Conservation (phyloP, 2,888 invertebrate species). For the Ennomos erosarius region DNA sequence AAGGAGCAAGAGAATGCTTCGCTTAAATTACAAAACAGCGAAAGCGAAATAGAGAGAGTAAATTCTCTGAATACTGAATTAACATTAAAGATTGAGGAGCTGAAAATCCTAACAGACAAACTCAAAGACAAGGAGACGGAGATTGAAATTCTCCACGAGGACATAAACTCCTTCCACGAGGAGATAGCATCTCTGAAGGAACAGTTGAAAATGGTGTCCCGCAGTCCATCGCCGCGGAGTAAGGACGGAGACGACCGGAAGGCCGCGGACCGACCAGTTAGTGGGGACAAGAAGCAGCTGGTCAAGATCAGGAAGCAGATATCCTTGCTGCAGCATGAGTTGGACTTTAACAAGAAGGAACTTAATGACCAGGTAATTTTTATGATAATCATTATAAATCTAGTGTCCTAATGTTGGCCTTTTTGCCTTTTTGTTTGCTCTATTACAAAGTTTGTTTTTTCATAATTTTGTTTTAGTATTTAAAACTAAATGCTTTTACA, state of each 20-base stretch:
- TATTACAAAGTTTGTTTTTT: neutral
- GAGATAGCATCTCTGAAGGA: conserved; percentile 78
- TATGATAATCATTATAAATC: conserved; percentile 3
- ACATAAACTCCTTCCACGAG: conserved; percentile 78
- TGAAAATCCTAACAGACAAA: conserved; percentile 71
- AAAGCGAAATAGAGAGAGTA: conserved; percentile 68
- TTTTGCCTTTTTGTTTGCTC: neutral
- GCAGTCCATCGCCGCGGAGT: conserved; percentile 85
- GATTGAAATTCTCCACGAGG: conserved; percentile 82
- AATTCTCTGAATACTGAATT: conserved; percentile 72
- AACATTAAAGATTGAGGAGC: conserved; percentile 70
- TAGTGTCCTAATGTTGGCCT: no score
- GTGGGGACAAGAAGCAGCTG: conserved; percentile 85
- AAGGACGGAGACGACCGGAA: conserved; percentile 83
- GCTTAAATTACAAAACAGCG: conserved; percentile 69
- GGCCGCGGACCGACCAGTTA: conserved; percentile 76
- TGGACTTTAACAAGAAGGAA: conserved; percentile 79
- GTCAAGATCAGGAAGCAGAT: conserved; percentile 80
- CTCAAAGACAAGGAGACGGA: conserved; percentile 83
- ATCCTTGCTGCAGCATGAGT: conserved; percentile 72
- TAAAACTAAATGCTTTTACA: no score
- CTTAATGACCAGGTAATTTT: conserved; percentile 74
- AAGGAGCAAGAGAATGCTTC: conserved; percentile 78
- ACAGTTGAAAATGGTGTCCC: conserved; percentile 75
- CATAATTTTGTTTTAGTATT: no score